Conservation (phyloP, 2,113 vertebrate genomes). For the Otis tarda region DNA sequence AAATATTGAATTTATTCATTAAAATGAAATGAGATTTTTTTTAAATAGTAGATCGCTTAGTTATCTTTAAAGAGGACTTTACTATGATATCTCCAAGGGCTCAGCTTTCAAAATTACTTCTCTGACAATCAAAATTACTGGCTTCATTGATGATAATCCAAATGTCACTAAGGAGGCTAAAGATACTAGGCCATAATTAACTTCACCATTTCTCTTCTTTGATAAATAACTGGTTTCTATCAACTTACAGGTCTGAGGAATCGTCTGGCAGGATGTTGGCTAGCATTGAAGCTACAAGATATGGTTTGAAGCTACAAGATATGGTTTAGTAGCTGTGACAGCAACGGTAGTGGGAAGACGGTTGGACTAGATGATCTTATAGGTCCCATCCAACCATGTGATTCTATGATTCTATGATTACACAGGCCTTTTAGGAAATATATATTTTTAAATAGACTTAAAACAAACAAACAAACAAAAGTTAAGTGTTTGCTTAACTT, state of each 20-base stretch:
- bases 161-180: neutral
- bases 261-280: neutral
- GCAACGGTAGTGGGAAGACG: no score
- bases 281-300: no score
- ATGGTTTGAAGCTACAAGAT: no score
- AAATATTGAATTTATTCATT: neutral
- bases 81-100: neutral
- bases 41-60: neutral
- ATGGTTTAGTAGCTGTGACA: no score
- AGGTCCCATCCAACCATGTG: no score
- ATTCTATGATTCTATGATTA: no score
- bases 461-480: neutral
- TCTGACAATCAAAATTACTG: neutral
- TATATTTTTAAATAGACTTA: neutral
- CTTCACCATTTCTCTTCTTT: neutral
- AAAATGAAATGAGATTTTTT: neutral
- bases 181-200: neutral
- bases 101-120: neutral
- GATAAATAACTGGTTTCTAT: neutral
- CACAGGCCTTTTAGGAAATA: neutral
- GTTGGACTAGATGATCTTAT: no score
- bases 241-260: neutral
- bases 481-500: neutral
- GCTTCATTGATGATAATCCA: neutral
- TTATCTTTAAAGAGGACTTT: neutral